Evolutionary conservation across 2,113 vertebrate species (phyloP), one percentile per base, ranked within the genome.

Genomic region (Syngnathus scovelli): DNA sequence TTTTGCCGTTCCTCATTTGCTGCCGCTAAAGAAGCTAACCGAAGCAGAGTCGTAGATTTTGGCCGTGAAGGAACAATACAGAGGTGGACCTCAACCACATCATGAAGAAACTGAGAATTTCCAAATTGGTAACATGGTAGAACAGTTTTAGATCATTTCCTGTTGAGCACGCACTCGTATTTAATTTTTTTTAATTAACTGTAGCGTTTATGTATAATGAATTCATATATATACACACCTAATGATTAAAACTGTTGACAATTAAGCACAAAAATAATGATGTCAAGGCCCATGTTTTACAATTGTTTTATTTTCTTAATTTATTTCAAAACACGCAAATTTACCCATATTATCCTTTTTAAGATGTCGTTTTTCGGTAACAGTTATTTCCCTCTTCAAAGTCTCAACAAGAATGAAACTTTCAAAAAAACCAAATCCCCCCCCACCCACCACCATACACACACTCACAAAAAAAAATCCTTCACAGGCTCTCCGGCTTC

Each of bases 251-350:
- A n/a, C 1, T 52, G 7, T 19, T 52, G 49, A 19, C 74, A 75
- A 72, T 16, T 62, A 75, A 74, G 72, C 74, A 66, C 46, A 65
- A 65, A 9, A 65, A 65, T 33, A 65, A 19, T 36, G 27, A 51
- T 9, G 15, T 6, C 56, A 13, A 21, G 27, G 5, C 60, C 63
- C 68, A 87, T 79, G 83, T 90, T 91, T 90, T 89, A 89, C 87
- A 87, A 83, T 88, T 85, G 85, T 88, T 91, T 91, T 89, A 89
- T 90, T 61, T 90, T 87, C 83, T 88, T 89, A 85, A 90, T 91
- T 92, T 91, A 90, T 90, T 90, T 91, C 88, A 91, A 92, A 91
- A 92, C 91, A 92, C 91, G 88, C 88, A 91, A 89, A 86, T 90
- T 90, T 92, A 92, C 90, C 91, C 90, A 92, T 91, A 89, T 91